phyloP scores from a whole-genome alignment of 1,140 invertebrate species.

The Agraylea sexmaculata region DNA sequence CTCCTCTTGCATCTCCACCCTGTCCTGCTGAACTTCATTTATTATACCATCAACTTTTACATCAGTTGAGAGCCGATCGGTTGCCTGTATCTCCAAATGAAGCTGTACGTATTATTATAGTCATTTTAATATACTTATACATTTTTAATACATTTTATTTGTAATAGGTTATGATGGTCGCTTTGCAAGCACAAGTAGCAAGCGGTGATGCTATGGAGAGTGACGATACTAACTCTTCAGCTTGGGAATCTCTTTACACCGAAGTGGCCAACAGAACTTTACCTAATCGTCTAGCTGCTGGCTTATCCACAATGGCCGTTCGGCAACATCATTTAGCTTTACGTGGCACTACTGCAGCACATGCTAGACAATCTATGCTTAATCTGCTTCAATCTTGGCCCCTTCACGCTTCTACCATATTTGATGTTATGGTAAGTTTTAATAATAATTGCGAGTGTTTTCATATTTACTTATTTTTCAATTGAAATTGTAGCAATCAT shows the following conservation, averaged over 20 bases:
- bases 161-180: conserved; percentile 78
- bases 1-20: conserved; percentile 64
- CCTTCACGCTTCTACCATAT: conserved; percentile 83
- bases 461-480: conserved; percentile 3
- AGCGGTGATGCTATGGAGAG: conserved; percentile 52
- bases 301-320: conserved; percentile 43
- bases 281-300: conserved; percentile 57
- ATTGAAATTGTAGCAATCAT: conserved; percentile 63
- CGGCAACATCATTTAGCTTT: conserved; percentile 80
- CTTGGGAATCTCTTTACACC: conserved; percentile 53
- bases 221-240: conserved; percentile 19
- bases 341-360: conserved; percentile 68
- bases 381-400: conserved; percentile 90
- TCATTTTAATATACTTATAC: not conserved
- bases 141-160: conserved; percentile 1
- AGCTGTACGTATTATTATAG: conserved; percentile 54
- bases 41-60: conserved; percentile 89
- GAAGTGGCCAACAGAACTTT: conserved; percentile 69
- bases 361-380: conserved; percentile 87
- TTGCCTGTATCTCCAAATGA: conserved; percentile 87
- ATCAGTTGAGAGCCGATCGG: conserved; percentile 77
- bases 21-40: conserved; percentile 87
- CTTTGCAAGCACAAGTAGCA: conserved; percentile 86
- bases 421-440: conserved; percentile 73
- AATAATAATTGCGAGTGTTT: conserved; percentile 2